These are phyloP conservation scores for Campylorhamphus procurvoides DNA, from an alignment of 2,113 vertebrate genomes.

Conservation along the genomic window DNA sequence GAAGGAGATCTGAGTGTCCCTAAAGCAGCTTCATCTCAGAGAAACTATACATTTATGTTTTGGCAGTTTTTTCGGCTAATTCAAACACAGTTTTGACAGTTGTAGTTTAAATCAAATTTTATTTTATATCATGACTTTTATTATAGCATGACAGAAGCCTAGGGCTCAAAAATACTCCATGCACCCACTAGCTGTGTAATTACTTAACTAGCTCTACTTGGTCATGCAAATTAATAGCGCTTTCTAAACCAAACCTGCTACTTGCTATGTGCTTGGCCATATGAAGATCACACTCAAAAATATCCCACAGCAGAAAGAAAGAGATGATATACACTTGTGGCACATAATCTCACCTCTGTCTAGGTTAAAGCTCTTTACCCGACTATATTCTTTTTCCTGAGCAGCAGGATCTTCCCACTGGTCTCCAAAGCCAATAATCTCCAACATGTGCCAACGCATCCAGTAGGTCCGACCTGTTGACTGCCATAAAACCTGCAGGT, in stretches of 20 bases:
- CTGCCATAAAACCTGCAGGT: constrained; percentile 87
- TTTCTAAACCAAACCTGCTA: neutral
- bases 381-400: constrained; percentile 75
- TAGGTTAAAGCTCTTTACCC: constrained; percentile 74
- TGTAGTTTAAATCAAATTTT: neutral
- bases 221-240: neutral
- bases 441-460: constrained; percentile 92
- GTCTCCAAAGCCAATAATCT: constrained; percentile 83
- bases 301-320: neutral
- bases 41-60: neutral
- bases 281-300: neutral
- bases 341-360: constrained; percentile 71
- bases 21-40: neutral
- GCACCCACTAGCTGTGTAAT: neutral
- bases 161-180: neutral
- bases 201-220: neutral
- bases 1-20: neutral
- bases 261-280: neutral
- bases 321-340: neutral
- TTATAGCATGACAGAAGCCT: neutral
- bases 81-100: neutral
- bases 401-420: constrained; percentile 67
- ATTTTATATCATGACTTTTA: neutral
- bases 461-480: constrained; percentile 85
- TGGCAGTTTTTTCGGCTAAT: neutral